Evolutionary conservation across 2,888 invertebrate species (phyloP).

Genomic region (Scaptomyza caliginosa): DNA sequence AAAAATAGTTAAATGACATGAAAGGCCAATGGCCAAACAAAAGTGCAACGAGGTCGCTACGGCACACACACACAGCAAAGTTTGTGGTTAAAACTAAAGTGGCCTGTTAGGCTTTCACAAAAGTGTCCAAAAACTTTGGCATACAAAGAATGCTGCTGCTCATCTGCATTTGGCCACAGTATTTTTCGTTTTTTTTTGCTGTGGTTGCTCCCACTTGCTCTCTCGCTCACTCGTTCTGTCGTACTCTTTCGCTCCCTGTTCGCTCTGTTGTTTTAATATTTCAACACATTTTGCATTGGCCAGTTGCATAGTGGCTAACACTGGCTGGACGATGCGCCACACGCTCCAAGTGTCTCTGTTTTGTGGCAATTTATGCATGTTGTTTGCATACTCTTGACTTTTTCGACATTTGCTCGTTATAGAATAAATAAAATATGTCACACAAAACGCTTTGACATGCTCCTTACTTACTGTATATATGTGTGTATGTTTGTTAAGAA

Average conservation of each 20-base stretch:
- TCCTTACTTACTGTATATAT: conserved; percentile 47
- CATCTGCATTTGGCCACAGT: conserved; percentile 57
- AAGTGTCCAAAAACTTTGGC: conserved; percentile 72
- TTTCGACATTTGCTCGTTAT: conserved; percentile 68
- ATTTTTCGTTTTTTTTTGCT: conserved; percentile 15
- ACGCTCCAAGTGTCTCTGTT: conserved; percentile 46
- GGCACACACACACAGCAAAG: conserved; percentile 51
- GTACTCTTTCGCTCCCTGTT: too few relatives aligned
- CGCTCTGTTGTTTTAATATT: conserved; percentile 53
- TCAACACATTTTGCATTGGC: conserved; percentile 72
- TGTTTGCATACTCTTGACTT: conserved; percentile 72
- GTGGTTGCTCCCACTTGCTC: conserved; percentile 12
- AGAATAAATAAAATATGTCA: conserved; percentile 74
- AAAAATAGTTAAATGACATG: conserved; percentile 73
- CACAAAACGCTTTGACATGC: conserved; percentile 71
- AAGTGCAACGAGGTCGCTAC: conserved; percentile 71
- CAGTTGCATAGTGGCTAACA: conserved; percentile 21
- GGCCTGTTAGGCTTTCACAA: conserved; percentile 75
- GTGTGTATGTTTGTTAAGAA: not conserved
- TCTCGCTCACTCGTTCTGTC: not conserved
- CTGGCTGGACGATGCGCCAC: conserved; percentile 8
- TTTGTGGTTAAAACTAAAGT: conserved; percentile 76
- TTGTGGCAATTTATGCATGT: conserved; percentile 76
- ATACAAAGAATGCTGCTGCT: conserved; percentile 62
- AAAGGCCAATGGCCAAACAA: conserved; percentile 69